These are phyloP conservation scores for Lasioglossum lativentre DNA, from an alignment of 2,888 invertebrate genomes.

Conservation along the genomic window DNA sequence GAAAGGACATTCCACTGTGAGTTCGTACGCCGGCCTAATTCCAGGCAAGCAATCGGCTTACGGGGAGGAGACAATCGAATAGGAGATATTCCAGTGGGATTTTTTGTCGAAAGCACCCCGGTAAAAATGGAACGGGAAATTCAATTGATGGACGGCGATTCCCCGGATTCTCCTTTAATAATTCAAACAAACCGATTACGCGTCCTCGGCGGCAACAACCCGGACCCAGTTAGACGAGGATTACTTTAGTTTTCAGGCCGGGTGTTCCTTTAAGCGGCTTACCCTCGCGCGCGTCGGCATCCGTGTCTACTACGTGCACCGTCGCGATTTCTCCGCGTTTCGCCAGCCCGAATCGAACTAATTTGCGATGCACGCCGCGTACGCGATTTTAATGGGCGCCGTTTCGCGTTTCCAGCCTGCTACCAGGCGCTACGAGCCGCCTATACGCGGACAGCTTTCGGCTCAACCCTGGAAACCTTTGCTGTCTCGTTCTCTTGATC, in stretches of 20 bases:
- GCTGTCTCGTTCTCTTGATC: background rate
- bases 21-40: background rate
- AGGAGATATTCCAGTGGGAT: background rate
- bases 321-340: constrained; percentile 8
- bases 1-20: background rate
- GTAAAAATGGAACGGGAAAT: background rate
- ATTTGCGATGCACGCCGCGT: constrained; percentile 23
- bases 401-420: constrained; percentile 4
- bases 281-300: constrained; percentile 42
- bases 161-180: constrained; percentile 47
- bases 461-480: background rate
- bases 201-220: constrained; percentile 24
- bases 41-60: background rate
- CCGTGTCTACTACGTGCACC: constrained; percentile 24
- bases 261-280: constrained; percentile 65
- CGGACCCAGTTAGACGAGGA: constrained; percentile 57
- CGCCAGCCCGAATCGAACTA: constrained; percentile 16
- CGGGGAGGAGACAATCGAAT: background rate
- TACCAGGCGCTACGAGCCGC: background rate
- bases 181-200: constrained; percentile 62
- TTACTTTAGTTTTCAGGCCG: constrained; percentile 66
- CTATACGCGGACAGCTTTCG: background rate
- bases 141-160: background rate
- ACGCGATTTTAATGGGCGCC: constrained; percentile 27
- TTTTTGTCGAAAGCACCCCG: background rate